Conservation (phyloP, 2,797 vertebrate species). For the Syncerus caffer region DNA sequence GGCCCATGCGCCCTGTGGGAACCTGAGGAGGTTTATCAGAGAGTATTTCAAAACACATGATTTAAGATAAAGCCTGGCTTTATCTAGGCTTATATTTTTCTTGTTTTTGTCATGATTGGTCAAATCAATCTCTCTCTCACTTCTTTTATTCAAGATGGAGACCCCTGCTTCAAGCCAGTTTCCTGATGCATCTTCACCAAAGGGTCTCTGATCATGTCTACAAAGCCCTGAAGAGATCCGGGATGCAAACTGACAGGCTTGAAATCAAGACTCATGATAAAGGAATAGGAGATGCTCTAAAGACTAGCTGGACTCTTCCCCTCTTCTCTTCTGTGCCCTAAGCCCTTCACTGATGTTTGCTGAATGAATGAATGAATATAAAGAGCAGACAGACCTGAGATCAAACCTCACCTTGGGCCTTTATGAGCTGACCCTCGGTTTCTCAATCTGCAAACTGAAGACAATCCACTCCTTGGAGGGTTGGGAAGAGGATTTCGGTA, state of each 20-base stretch:
- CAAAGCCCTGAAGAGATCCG: neutral
- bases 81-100: neutral
- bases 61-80: neutral
- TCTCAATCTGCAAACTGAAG: neutral
- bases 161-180: neutral
- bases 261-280: neutral
- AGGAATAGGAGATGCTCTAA: neutral
- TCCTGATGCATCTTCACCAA: neutral
- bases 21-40: neutral
- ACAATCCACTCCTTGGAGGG: neutral
- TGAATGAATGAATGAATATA: slow-evolving; percentile 8
- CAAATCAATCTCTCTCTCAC: neutral
- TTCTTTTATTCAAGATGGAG: neutral
- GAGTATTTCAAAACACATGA: neutral
- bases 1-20: neutral
- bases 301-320: neutral
- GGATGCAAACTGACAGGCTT: neutral
- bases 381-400: neutral
- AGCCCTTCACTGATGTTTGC: neutral
- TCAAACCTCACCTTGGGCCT: neutral
- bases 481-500: neutral
- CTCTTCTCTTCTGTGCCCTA: neutral
- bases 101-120: neutral
- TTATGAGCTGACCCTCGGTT: neutral
- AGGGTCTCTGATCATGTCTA: neutral